Conservation (phyloP, 2,888 invertebrate genomes). For the Argyra leucocephala region DNA sequence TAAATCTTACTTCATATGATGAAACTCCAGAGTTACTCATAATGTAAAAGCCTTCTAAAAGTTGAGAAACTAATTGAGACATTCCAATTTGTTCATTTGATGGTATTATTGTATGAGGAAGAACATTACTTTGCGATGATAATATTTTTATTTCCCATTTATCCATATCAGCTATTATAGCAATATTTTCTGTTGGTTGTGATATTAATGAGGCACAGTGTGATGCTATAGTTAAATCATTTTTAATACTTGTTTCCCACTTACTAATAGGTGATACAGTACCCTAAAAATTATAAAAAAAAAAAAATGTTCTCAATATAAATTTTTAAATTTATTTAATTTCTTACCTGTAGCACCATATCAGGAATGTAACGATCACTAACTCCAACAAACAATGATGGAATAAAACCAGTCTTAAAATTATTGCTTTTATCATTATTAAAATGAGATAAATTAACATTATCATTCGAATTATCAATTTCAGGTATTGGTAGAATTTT, state of each 20-base stretch:
- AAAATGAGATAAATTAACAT: constrained; percentile 31
- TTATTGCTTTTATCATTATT: constrained; percentile 30
- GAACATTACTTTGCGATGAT: constrained; percentile 45
- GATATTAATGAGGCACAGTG: constrained; percentile 54
- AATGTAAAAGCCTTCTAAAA: constrained; percentile 71
- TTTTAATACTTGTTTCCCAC: constrained; percentile 51
- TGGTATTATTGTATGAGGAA: constrained; percentile 41
- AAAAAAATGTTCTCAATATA: not conserved
- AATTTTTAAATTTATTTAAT: too few relatives aligned
- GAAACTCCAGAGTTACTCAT: constrained; percentile 68
- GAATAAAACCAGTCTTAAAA: constrained; percentile 46
- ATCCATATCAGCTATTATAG: constrained; percentile 70
- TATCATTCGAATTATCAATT: constrained; percentile 33
- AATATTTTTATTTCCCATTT: constrained; percentile 59
- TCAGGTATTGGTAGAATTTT: constrained; percentile 45
- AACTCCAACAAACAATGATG: constrained; percentile 53
- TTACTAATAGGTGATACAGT: constrained; percentile 48
- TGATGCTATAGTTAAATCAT: constrained; percentile 47
- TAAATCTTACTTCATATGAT: constrained; percentile 58
- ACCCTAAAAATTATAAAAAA: constrained; percentile 41
- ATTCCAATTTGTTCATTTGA: constrained; percentile 54
- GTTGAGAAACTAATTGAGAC: constrained; percentile 72
- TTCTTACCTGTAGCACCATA: constrained; percentile 61
- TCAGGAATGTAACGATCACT: constrained; percentile 61
- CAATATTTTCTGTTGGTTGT: constrained; percentile 66